A percentile compares a stretch with the other conserved stretches of the same genome.
Evolutionary conservation across 2,888 invertebrate genomes (phyloP).

Genomic region (Baronia brevicornis): DNA sequence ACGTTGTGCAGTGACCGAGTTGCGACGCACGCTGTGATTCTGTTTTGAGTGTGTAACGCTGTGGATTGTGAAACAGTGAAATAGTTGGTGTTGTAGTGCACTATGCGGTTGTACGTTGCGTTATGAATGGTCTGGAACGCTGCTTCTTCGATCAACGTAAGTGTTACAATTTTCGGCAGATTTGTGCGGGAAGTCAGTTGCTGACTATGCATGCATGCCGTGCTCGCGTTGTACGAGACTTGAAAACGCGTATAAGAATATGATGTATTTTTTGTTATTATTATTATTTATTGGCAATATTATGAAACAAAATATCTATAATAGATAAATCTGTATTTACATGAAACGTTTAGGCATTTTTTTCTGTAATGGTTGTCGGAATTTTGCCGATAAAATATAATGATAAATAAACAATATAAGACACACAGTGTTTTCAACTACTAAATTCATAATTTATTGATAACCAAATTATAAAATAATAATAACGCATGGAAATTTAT

Average conservation of each 20-base stretch:
- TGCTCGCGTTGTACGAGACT: too few relatives aligned
- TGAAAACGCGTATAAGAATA: too few relatives aligned
- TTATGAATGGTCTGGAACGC: conserved; percentile 75
- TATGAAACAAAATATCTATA: too few relatives aligned
- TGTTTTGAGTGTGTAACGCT: conserved; percentile 64
- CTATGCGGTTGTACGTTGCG: conserved; percentile 67
- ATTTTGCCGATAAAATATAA: too few relatives aligned
- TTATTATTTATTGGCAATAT: too few relatives aligned
- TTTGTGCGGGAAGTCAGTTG: conserved; percentile 14
- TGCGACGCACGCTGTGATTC: conserved; percentile 65
- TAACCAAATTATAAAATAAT: too few relatives aligned
- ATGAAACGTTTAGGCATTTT: too few relatives aligned
- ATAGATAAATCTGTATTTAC: too few relatives aligned
- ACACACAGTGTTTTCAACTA: too few relatives aligned
- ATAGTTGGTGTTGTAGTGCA: conserved; percentile 65
- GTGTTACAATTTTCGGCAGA: conserved; percentile 40
- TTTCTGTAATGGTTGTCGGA: conserved; percentile 6
- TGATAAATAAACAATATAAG: too few relatives aligned
- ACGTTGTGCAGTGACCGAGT: conserved; percentile 63
- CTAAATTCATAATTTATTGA: too few relatives aligned
- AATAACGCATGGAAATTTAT: too few relatives aligned
- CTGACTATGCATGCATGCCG: conserved; percentile 4
- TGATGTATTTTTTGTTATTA: conserved; percentile 2
- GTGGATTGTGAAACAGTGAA: conserved; percentile 54
- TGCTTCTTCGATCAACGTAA: conserved; percentile 76